phyloP scores from a whole-genome alignment of 2,888 invertebrate genomes.

The Rotaria magnacalcarata region DNA sequence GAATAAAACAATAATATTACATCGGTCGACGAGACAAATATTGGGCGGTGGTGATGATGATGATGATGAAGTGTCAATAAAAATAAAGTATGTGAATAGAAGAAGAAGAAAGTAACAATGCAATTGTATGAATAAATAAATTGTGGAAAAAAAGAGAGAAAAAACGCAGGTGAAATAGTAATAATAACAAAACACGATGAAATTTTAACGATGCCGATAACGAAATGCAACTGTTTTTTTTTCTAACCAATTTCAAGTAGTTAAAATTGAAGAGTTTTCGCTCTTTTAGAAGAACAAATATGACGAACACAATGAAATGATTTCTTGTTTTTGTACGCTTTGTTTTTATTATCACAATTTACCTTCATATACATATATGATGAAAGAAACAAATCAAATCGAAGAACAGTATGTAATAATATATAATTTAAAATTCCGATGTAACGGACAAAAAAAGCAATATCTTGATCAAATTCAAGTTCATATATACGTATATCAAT shows the following conservation, averaged over 20 bases:
- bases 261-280: not conserved
- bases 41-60: not conserved
- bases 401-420: too few species aligned
- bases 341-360: not conserved
- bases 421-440: too few species aligned
- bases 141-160: not conserved
- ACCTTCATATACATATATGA: not conserved
- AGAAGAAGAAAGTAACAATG: not conserved
- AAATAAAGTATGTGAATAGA: not conserved
- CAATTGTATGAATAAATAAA: not conserved
- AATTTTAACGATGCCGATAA: not conserved
- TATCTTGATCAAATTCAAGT: too few species aligned
- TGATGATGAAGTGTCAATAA: not conserved
- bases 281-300: not conserved
- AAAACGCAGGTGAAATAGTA: not conserved
- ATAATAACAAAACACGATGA: not conserved
- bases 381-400: too few species aligned
- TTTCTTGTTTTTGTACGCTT: not conserved
- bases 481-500: too few species aligned
- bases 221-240: not conserved
- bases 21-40: not conserved
- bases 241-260: not conserved
- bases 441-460: too few species aligned
- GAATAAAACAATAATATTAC: conserved; percentile 4
- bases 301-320: not conserved